These are phyloP conservation scores for Dreissena polymorpha DNA, from an alignment of 1,140 invertebrate genomes.

Conservation along the genomic window DNA sequence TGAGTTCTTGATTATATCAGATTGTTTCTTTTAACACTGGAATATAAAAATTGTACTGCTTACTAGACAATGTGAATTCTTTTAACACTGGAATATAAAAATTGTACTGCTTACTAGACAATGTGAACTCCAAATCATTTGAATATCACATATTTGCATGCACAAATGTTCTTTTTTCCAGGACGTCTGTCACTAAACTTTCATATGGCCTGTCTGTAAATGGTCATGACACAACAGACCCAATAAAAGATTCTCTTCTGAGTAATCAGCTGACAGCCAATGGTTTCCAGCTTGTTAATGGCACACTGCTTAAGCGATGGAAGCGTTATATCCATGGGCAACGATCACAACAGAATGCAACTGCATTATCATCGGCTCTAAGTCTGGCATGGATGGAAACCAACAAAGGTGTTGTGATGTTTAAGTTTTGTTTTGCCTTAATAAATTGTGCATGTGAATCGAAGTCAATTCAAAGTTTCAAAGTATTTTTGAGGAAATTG, in stretches of 20 bases:
- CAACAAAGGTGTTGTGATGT: conserved; percentile 27
- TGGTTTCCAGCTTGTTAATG: not conserved
- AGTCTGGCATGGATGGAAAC: conserved; percentile 7
- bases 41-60: too few relatives aligned
- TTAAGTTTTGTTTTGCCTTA: too few relatives aligned
- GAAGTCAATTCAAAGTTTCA: too few relatives aligned
- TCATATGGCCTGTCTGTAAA: conserved; percentile 19
- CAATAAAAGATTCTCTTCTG: not conserved
- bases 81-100: too few relatives aligned
- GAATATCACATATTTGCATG: too few relatives aligned
- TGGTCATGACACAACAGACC: not conserved
- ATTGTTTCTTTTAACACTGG: too few relatives aligned
- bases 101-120: too few relatives aligned
- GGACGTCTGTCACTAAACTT: conserved; percentile 11
- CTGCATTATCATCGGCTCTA: conserved; percentile 3
- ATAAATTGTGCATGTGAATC: too few relatives aligned
- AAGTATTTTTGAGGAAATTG: too few relatives aligned
- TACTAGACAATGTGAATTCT: too few relatives aligned
- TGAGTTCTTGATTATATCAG: too few relatives aligned
- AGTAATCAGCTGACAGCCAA: not conserved
- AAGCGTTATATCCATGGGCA: conserved; percentile 23
- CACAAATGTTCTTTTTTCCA: not conserved
- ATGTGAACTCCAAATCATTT: too few relatives aligned
- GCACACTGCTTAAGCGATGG: conserved; percentile 9
- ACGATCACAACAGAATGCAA: not conserved